Conservation (phyloP, 2,888 invertebrate species). For the Camponotus fellah region DNA sequence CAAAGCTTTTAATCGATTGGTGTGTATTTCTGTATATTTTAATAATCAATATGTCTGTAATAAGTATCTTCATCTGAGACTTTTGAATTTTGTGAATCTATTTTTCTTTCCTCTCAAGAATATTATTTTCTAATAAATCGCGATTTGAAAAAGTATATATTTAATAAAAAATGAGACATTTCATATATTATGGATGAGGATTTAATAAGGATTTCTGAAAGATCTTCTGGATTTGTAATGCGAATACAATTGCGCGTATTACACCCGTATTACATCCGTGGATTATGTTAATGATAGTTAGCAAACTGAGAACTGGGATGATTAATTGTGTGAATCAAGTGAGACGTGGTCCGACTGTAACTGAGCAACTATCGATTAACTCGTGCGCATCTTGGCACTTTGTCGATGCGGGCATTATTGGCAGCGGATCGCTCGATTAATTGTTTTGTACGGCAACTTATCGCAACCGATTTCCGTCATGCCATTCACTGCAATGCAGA, state of each 20-base stretch:
- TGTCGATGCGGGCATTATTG: slow-evolving; percentile 49
- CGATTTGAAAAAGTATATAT: not conserved
- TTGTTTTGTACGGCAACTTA: slow-evolving; percentile 48
- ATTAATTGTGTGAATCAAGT: slow-evolving; percentile 53
- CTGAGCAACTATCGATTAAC: slow-evolving; percentile 54
- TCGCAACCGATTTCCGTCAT: slow-evolving; percentile 35
- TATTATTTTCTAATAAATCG: not conserved
- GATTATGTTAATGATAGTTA: slow-evolving; percentile 56
- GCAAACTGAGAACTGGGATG: slow-evolving; percentile 43
- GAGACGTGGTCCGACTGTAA: slow-evolving; percentile 54
- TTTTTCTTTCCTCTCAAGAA: not conserved
- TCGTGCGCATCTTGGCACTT: slow-evolving; percentile 50
- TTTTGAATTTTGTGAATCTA: not conserved
- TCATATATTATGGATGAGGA: not conserved
- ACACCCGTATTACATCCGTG: not conserved
- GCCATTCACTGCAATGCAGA: not conserved
- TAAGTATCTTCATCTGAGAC: not conserved
- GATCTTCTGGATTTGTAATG: slow-evolving; percentile 26
- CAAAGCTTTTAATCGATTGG: not conserved
- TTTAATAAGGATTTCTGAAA: slow-evolving; percentile 7
- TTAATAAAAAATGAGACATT: not conserved
- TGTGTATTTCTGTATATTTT: not conserved
- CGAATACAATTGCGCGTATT: slow-evolving; percentile 26
- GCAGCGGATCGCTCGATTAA: slow-evolving; percentile 45
- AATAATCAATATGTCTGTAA: not conserved